Evolutionary conservation across 2,888 invertebrate genomes (phyloP).

Genomic region (Amphipyra tragopoginis): DNA sequence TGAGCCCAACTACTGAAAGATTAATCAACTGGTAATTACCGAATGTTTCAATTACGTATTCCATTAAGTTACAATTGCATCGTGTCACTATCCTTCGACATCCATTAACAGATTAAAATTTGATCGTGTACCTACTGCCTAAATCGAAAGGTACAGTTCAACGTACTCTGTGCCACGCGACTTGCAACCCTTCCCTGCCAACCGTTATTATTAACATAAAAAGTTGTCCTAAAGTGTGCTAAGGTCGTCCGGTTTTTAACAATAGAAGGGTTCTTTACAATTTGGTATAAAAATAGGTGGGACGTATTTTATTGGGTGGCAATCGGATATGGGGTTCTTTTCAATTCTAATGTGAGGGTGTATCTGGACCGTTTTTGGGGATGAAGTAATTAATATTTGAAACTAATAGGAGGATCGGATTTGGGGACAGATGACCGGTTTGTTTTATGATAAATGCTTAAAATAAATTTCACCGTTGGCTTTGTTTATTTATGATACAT

Average conservation of each 20-base stretch:
- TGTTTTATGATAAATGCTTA: background rate
- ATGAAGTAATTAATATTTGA: conserved; percentile 51
- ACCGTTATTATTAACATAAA: conserved; percentile 76
- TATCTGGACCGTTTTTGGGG: conserved; percentile 33
- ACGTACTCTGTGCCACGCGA: conserved; percentile 82
- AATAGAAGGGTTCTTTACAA: conserved; percentile 54
- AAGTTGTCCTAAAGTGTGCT: conserved; percentile 63
- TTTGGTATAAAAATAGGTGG: conserved; percentile 48
- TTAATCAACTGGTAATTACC: conserved; percentile 14
- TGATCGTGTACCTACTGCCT: conserved; percentile 21
- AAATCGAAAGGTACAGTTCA: conserved; percentile 72
- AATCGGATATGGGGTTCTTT: conserved; percentile 53
- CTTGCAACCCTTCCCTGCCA: conserved; percentile 68
- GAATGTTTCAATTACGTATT: conserved; percentile 32
- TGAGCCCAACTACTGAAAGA: conserved; percentile 12
- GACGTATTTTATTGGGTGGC: conserved; percentile 60
- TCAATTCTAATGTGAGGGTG: conserved; percentile 36
- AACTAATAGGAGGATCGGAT: conserved; percentile 31
- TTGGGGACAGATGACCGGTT: conserved; percentile 13
- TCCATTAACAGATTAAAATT: conserved; percentile 56
- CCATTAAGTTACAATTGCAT: conserved; percentile 39
- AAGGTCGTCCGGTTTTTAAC: conserved; percentile 60
- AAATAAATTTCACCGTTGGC: too few relatives aligned
- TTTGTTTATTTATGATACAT: too few relatives aligned
- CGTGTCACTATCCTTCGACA: conserved; percentile 13